Conservation (phyloP, 2,888 invertebrate species). For the Imbricaverruca yamaguchii region DNA sequence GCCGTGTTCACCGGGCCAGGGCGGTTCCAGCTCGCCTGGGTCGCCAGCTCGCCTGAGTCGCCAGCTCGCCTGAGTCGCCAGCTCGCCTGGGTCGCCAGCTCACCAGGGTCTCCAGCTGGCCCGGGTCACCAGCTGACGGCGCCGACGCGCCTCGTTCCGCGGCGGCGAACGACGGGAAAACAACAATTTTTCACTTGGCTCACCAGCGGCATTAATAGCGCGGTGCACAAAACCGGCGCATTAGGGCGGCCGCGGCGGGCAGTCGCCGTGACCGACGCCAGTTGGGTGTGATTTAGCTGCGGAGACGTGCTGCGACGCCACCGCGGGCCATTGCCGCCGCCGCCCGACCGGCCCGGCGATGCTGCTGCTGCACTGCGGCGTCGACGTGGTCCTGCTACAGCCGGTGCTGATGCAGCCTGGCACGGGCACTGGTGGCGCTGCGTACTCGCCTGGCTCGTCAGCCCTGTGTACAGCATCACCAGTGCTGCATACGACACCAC, state of each 20-base stretch:
- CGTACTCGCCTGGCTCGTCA: too few relatives aligned
- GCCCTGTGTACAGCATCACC: too few relatives aligned
- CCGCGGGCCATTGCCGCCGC: too few relatives aligned
- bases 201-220: constrained; percentile 8
- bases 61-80: not conserved
- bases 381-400: too few relatives aligned
- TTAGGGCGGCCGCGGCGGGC: not conserved
- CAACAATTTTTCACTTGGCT: not conserved
- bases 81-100: not conserved
- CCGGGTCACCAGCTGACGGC: not conserved
- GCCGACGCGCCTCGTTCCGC: not conserved
- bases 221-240: not conserved
- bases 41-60: too few relatives aligned
- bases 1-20: not conserved
- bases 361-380: too few relatives aligned
- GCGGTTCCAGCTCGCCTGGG: not conserved
- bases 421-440: too few relatives aligned
- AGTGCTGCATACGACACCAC: too few relatives aligned
- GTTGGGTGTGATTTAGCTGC: not conserved
- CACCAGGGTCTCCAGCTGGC: too few relatives aligned
- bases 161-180: not conserved
- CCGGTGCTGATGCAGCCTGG: too few relatives aligned
- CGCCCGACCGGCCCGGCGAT: too few relatives aligned
- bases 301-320: not conserved
- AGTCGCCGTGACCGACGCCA: not conserved